Percentiles rank a stretch among this genome's conserved stretches.
These are phyloP conservation scores for Muscicapa striata DNA, from an alignment of 2,797 vertebrate genomes.

Conservation along the genomic window DNA sequence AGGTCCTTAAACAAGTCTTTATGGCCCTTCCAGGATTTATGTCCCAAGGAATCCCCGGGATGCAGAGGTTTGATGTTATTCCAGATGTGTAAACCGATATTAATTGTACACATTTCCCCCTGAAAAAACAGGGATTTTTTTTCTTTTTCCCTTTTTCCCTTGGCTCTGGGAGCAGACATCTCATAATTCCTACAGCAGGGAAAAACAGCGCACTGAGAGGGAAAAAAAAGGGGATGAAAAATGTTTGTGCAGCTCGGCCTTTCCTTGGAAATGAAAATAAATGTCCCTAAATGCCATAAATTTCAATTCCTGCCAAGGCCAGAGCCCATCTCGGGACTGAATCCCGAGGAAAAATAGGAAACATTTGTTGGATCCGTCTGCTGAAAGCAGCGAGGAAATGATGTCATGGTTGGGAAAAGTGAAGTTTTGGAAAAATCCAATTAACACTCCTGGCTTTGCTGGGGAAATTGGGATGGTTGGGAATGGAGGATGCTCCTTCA, in stretches of 20 bases:
- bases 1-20: conserved; percentile 53
- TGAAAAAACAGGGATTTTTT: not conserved
- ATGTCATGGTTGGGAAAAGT: conserved; percentile 66
- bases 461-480: not conserved
- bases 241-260: conserved; percentile 61
- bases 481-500: not conserved
- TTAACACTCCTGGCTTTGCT: conserved; percentile 28
- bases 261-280: conserved; percentile 78
- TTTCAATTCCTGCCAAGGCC: conserved; percentile 74
- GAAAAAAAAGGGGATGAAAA: conserved; percentile 46
- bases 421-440: conserved; percentile 70
- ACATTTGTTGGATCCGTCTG: conserved; percentile 67
- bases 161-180: conserved; percentile 42
- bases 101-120: conserved; percentile 58
- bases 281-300: conserved; percentile 73
- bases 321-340: conserved; percentile 56
- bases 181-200: conserved; percentile 58
- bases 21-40: conserved; percentile 49
- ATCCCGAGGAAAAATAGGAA: conserved; percentile 70
- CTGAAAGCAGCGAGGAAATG: conserved; percentile 68
- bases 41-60: conserved; percentile 5
- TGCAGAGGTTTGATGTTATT: conserved; percentile 46
- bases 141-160: conserved; percentile 19
- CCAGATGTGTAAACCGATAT: conserved; percentile 58
- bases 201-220: conserved; percentile 26